Base-by-base conservation (phyloP, 1,140 invertebrate genomes). In the Octopus sinensis region DNA sequence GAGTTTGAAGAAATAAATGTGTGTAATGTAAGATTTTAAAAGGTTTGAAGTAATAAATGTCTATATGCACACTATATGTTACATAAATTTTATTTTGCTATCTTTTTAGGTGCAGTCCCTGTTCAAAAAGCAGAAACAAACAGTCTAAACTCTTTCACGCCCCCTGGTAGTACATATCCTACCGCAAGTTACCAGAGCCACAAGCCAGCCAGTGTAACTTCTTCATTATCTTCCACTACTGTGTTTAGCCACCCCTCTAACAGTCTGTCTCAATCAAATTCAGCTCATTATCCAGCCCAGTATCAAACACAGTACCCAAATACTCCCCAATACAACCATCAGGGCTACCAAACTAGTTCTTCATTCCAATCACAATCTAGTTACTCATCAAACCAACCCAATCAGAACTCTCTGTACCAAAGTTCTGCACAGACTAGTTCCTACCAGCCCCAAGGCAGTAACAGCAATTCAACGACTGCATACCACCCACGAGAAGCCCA, bases 301-400 rank as follows among this genome's bases (percentile, higher is more conserved):
- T 87, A 83, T 76, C 85, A 86, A 80, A 87, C 83, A 77, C 87
- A 87, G 82, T 88, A 84, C 82, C 81, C 83, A n/a, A 71, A 83
- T 80, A 83, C 85, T 79, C 85, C 84, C 71, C 85, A 86, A 54
- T 86, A 84, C 80, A 84, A 79, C 68, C 82, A 83, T 68, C 80
- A 77, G 76, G 83, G 84, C 80, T 85, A 82, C 82, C 85, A 86
- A 79, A 84, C 85, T 82, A 83, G 85, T 56, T 83, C 84, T 62
- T 82, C 84, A 83, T 86, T 85, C 84, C 87, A 86, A 80, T 82
- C 80, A 77, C 85, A 86, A 80, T 81, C 84, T n/a, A 81, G 79
- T 81, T 86, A 83, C 80, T 81, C 85, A 53, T 81, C 83, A 73
- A 84, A 81, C 68, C 85, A 84, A 68, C 68, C 84, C n/a, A 84